Evolutionary conservation across 2,113 vertebrate genomes (phyloP), one percentile per base, ranked within the genome.

Genomic region (Podiceps cristatus): DNA sequence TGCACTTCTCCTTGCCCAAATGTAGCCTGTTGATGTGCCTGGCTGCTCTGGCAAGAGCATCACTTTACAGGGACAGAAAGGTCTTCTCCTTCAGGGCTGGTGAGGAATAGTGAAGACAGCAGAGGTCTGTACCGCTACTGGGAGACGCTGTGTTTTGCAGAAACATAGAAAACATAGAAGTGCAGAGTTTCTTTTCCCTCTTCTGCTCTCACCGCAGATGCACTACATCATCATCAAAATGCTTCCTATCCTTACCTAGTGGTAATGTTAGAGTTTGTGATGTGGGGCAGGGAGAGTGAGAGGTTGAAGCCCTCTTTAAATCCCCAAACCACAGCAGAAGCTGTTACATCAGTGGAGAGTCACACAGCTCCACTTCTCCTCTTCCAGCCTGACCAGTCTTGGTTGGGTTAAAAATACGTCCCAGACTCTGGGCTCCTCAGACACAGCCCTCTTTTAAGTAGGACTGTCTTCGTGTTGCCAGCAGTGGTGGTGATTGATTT

Each of bases 321-420:
- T 93, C 90, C 84, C 59, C 84, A 97, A 97, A 93, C 92, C 93
- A 77, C 96, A 96, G 40, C 58, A 77, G 47, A 55, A 94, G 19
- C 49, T 37, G 9, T 69, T 93, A 50, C n/a, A 75, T 67, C 29
- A 60, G 62, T 75, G 77, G 87, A 87, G 50, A 92, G 42, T 78
- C 67, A 64, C 7, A 7, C 13, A 82, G 55, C 63, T 67, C 50
- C 67, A 62, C 27, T 68, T 91, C 72, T 86, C 31, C 50, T 11
- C 33, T 90, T 90, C 44, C 52, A 50, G 16, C 56, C 66, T 91
- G 88, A 78, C 64, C 55, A n/a, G 3, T 74, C 87, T 90, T 42
- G 29, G 28, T n/a, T 59, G 68, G 35, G 77, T 90, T 95, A 31
- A 87, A 88, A 86, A 93, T 49, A 73, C 17, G 93, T 75, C 68